Conservation (phyloP, 53 echinoderm and acorn worm species). For the Zoroaster sp. region DNA sequence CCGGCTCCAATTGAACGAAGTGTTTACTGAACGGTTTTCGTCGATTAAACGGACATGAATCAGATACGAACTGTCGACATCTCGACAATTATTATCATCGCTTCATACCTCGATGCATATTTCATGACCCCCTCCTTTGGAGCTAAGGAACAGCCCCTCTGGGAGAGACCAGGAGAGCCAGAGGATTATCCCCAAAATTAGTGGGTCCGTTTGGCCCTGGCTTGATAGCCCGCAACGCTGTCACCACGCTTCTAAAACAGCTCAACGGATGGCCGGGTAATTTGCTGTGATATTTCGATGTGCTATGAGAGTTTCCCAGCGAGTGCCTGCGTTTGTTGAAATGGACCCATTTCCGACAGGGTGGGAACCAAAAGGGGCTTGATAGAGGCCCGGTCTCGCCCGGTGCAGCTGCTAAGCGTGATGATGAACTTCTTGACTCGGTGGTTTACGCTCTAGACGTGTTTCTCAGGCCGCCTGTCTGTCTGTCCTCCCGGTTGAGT, state of each 20-base stretch:
- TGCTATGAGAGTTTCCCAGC: background rate
- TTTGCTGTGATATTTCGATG: constrained; percentile 28
- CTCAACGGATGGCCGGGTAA: constrained; percentile 26
- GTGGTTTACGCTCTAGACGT: background rate
- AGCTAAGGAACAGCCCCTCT: background rate
- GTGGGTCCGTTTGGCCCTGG: constrained; percentile 18
- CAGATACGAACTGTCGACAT: constrained; percentile 36
- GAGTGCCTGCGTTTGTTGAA: constrained; percentile 11
- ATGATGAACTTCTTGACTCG: background rate
- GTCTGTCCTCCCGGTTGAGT: background rate
- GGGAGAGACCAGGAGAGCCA: background rate
- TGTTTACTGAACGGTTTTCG: background rate
- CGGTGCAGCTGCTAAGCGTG: background rate
- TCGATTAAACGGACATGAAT: constrained; percentile 39
- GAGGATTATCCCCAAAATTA: constrained; percentile 36
- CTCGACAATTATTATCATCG: constrained; percentile 14
- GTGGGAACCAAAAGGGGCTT: constrained; percentile 18
- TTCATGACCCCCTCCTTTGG: background rate
- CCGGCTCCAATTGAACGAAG: too few species aligned
- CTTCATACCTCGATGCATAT: constrained; percentile 4
- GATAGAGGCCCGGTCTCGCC: background rate
- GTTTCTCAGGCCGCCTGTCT: background rate
- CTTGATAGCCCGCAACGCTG: background rate
- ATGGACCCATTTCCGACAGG: constrained; percentile 49
- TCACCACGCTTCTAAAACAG: constrained; percentile 6